These are phyloP conservation scores for Ciconia maguari DNA, from an alignment of 2,113 vertebrate genomes.

Conservation along the genomic window DNA sequence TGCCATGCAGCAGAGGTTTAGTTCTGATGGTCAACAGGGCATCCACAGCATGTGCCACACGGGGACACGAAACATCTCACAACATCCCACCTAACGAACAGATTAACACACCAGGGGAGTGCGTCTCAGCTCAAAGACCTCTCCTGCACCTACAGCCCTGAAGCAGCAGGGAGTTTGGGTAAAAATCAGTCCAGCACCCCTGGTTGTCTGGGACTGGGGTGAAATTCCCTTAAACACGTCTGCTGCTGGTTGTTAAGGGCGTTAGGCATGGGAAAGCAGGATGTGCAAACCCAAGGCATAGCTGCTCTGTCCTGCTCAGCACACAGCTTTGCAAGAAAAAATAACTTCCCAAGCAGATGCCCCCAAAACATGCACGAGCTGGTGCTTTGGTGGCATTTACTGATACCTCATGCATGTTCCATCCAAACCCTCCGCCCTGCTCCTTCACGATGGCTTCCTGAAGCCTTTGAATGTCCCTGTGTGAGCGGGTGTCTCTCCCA, in stretches of 20 bases:
- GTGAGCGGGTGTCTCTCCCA: not conserved
- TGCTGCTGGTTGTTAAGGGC: not conserved
- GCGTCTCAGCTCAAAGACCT: not conserved
- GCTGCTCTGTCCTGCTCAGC: not conserved
- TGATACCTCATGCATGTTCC: not conserved
- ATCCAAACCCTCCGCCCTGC: not conserved
- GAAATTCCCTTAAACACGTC: not conserved
- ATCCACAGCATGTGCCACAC: rapidly evolving
- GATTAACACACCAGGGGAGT: not conserved
- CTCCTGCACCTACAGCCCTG: not conserved
- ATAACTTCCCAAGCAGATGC: not conserved
- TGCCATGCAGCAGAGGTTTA: not conserved
- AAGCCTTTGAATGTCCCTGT: not conserved
- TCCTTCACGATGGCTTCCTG: not conserved
- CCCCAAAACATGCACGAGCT: not conserved
- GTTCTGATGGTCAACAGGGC: not conserved
- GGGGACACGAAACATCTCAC: not conserved
- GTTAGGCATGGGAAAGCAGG: not conserved
- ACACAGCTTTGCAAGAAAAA: not conserved
- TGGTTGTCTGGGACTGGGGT: not conserved
- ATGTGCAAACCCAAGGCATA: not conserved
- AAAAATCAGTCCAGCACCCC: not conserved
- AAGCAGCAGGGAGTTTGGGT: not conserved
- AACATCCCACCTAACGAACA: not conserved
- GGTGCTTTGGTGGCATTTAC: not conserved